Evolutionary conservation across 2,888 invertebrate genomes (phyloP).

Genomic region (Luperina testacea): DNA sequence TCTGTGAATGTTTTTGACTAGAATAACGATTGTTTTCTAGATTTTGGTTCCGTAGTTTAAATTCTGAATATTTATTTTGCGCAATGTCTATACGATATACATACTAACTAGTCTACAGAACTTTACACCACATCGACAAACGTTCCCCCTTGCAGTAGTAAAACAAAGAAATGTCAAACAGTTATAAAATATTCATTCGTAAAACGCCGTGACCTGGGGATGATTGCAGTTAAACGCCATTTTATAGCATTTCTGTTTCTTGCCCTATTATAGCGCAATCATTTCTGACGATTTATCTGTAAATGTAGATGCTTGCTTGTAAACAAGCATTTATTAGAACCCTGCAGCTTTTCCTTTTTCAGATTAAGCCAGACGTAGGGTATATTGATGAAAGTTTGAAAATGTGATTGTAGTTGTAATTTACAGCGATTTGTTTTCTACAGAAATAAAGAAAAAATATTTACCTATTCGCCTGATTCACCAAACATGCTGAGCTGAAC

Average conservation of each 20-base stretch:
- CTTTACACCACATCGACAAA: background rate
- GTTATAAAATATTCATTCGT: constrained; percentile 22
- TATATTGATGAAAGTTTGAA: background rate
- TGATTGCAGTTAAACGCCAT: constrained; percentile 4
- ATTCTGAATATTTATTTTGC: background rate
- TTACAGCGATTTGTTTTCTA: background rate
- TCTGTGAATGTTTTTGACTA: background rate
- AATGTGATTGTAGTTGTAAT: background rate
- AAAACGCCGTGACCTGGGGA: background rate
- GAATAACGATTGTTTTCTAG: background rate
- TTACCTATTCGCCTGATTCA: too few relatives aligned
- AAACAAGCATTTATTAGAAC: background rate
- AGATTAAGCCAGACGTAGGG: background rate
- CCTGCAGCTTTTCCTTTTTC: background rate
- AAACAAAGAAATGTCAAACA: constrained; percentile 5
- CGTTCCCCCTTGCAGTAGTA: background rate
- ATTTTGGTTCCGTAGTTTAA: background rate
- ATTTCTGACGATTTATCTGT: background rate
- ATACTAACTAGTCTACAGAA: too few relatives aligned
- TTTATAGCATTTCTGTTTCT: background rate
- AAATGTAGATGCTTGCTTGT: background rate
- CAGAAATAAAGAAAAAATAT: too few relatives aligned
- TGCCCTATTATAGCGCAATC: background rate
- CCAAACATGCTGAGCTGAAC: too few relatives aligned
- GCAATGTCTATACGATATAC: background rate